phyloP scores from a whole-genome alignment of 1,140 invertebrate species.

The Heterodera carotae region DNA sequence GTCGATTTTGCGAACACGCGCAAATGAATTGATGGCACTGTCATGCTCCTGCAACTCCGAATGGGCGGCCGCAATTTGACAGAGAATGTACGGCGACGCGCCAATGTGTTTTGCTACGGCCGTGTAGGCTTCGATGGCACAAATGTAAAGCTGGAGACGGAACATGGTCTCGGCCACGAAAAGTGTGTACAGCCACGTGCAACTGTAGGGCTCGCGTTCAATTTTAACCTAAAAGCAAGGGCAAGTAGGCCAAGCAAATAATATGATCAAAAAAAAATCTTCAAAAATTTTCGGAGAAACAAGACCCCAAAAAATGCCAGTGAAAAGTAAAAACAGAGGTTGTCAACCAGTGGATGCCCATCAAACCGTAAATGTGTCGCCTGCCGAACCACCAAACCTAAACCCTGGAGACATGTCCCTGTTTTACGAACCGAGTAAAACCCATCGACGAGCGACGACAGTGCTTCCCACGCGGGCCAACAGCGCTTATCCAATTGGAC shows the following conservation, averaged over 20 bases:
- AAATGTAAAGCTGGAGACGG: constrained; percentile 48
- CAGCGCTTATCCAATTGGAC: constrained; percentile 43
- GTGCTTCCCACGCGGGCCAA: constrained; percentile 53
- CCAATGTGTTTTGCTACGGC: constrained; percentile 34
- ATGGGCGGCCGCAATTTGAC: constrained; percentile 46
- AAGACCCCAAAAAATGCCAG: too few relatives aligned
- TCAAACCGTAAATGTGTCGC: too few relatives aligned
- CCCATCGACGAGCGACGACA: constrained; percentile 39
- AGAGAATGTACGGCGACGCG: constrained; percentile 46
- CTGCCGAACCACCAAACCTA: too few relatives aligned
- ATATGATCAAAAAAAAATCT: neutral
- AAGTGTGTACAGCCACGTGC: constrained; percentile 46
- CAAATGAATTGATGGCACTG: constrained; percentile 52
- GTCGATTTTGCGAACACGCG: constrained; percentile 50
- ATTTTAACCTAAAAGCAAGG: constrained; percentile 41
- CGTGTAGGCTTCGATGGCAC: constrained; percentile 47
- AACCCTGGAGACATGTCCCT: too few relatives aligned
- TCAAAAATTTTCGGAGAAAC: too few relatives aligned
- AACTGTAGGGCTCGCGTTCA: constrained; percentile 24
- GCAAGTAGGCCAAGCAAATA: neutral
- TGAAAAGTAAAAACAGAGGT: too few relatives aligned
- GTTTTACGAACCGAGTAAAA: constrained; percentile 36
- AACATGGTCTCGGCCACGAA: constrained; percentile 46
- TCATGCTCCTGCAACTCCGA: constrained; percentile 55
- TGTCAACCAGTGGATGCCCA: too few relatives aligned